Evolutionary conservation across 2,888 invertebrate genomes (phyloP), one percentile per base, ranked within the genome.

Genomic region (Pseudococcus longispinus): DNA sequence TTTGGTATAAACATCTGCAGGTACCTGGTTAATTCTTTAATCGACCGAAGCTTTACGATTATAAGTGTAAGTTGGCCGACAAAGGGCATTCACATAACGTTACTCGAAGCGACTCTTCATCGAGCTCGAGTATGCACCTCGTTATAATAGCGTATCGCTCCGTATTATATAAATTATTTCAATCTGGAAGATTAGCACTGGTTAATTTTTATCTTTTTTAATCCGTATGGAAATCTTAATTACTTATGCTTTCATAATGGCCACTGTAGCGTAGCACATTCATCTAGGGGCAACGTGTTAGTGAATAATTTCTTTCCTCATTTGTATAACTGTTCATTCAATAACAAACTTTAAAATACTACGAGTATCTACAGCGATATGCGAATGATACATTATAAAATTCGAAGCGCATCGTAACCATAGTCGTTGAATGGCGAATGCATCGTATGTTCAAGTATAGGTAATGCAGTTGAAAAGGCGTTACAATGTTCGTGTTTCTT

Each of bases 241-340:
- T 74, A n/a, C 51, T 51, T n/a, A 74, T 37, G 32, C 74, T 74
- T 74, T 74, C 74, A 74, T 74, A 74, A 74, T 74, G 74, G 18
- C 37, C 74, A 74, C 29, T 37, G 26, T 29, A 32, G 18, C 74
- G 65, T 65, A 11, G 26, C 26, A 65, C 26, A 65, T 65, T 26
- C n/a, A 51, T 60, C 37, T 37, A 74, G 74, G 5, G 29, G 37
- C 74, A 74, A 32, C n/a, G 74, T 74, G 74, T 74, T 65, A 26
- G 26, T 65, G 74, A 74, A 37, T 74, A 32, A 37, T 74, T 74
- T 74, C 74, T 74, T 74, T 74, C 74, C 74, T 74, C 74, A 74
- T 74, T 74, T 74, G 74, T 74, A 74, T 74, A 74, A 74, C 74
- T 32, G 29, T 74, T 74, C 37, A 37, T 37, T 74, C n/a, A 32